phyloP scores from a whole-genome alignment of 2,888 invertebrate genomes.

The Dryococelus australis region DNA sequence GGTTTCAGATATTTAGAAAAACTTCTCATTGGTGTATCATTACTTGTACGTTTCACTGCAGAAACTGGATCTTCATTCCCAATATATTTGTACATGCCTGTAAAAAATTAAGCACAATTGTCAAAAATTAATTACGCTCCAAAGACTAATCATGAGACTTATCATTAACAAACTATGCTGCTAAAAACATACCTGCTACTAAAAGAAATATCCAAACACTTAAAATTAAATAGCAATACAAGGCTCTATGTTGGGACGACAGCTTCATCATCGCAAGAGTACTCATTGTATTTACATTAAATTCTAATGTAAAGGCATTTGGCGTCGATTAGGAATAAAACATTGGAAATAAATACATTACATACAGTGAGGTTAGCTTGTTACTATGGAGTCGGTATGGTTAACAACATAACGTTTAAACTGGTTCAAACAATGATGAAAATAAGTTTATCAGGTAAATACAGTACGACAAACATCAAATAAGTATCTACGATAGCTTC shows the following conservation, averaged over 20 bases:
- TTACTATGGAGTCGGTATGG: not conserved
- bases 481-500: not conserved
- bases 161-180: no score
- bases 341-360: not conserved
- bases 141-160: not conserved
- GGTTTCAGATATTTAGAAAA: slow-evolving; percentile 64
- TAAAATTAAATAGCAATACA: slow-evolving; percentile 83
- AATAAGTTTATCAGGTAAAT: not conserved
- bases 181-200: slow-evolving; percentile 68
- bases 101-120: slow-evolving; percentile 47
- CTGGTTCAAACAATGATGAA: not conserved
- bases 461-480: no score
- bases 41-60: slow-evolving; percentile 57
- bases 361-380: not conserved
- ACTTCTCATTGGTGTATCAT: slow-evolving; percentile 59
- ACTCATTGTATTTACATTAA: not conserved
- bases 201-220: slow-evolving; percentile 83
- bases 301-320: not conserved
- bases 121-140: not conserved
- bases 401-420: not conserved
- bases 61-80: slow-evolving; percentile 62
- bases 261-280: slow-evolving; percentile 61
- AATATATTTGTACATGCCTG: slow-evolving; percentile 83
- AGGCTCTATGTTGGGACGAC: slow-evolving; percentile 75
- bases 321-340: not conserved